Base-by-base conservation (phyloP, 2,888 invertebrate species). In the Microchrysa polita region DNA sequence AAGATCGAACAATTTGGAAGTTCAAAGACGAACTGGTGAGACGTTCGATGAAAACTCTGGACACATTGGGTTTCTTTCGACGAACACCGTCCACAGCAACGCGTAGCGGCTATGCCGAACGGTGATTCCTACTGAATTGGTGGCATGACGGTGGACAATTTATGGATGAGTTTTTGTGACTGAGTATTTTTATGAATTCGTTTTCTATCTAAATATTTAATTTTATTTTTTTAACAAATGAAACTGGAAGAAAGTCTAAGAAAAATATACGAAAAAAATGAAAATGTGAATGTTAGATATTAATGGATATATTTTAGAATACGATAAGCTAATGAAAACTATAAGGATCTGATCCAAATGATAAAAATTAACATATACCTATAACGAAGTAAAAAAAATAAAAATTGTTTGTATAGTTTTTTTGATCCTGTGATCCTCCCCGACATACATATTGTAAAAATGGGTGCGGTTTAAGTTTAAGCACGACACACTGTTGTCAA, bases 1-100 rank as follows among this genome's bases (percentile, higher is more conserved):
- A 93, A 83, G 96, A 96, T 85, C 91, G 92, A 40, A 92, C 93
- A 71, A 92, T 96, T 79, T 96, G 95, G 95, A 91, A 92, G 81
- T 96, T 92, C 87, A 93, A 93, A 82, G 92, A 92, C 67, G 88
- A 90, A 78, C 87, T 96, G 14, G 88, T 93, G 72, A 86, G 88
- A 60, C 87, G 92, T 79, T 92, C 92, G 2, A 90, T 91, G 72
- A 87, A 87, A 72, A 92, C 93, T 42, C 87, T 96, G 74, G 88
- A 88, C 77, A 88, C 87, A 59, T 88, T 96, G 57, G 93, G 91
- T 61, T 95, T 93, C 84, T 79, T 78, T 48, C 74, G 72, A 40
- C 72, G 69, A 18, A 14, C 53, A 0, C 1, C 67, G 1, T n/a
- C 23, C 5, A 22, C 63, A 2, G 53, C 48, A 23, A 23, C 16